These are phyloP conservation scores for Oreochromis niloticus DNA, from an alignment of 2,113 vertebrate genomes.

Conservation along the genomic window DNA sequence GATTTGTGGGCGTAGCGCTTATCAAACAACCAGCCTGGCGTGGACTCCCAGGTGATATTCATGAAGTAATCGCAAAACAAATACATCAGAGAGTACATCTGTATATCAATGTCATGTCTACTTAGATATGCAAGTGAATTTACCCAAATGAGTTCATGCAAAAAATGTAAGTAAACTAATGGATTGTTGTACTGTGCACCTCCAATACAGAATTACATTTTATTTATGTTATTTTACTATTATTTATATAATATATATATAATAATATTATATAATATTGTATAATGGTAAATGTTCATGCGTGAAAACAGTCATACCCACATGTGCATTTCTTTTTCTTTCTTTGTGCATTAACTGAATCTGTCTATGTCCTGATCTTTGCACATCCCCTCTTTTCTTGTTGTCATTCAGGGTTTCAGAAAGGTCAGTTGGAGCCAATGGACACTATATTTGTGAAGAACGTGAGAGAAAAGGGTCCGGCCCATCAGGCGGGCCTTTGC, in stretches of 20 bases:
- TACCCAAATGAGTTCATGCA: background rate
- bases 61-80: background rate
- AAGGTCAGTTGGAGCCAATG: slow-evolving; percentile 88
- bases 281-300: background rate
- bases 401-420: slow-evolving; percentile 63
- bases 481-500: slow-evolving; percentile 87
- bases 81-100: background rate
- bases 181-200: background rate
- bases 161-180: background rate
- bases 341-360: background rate
- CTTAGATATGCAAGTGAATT: background rate
- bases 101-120: background rate
- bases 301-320: accelerated
- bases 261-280: background rate
- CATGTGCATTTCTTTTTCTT: background rate
- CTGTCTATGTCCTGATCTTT: background rate
- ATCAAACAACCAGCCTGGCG: background rate
- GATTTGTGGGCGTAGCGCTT: background rate
- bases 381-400: background rate
- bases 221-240: background rate
- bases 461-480: slow-evolving; percentile 89
- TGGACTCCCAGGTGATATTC: background rate
- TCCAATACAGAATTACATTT: background rate
- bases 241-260: background rate
- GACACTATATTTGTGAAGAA: slow-evolving; percentile 99